Evolutionary conservation across 2,797 vertebrate species (phyloP).

Genomic region (Microctenopoma stevenorrisi): DNA sequence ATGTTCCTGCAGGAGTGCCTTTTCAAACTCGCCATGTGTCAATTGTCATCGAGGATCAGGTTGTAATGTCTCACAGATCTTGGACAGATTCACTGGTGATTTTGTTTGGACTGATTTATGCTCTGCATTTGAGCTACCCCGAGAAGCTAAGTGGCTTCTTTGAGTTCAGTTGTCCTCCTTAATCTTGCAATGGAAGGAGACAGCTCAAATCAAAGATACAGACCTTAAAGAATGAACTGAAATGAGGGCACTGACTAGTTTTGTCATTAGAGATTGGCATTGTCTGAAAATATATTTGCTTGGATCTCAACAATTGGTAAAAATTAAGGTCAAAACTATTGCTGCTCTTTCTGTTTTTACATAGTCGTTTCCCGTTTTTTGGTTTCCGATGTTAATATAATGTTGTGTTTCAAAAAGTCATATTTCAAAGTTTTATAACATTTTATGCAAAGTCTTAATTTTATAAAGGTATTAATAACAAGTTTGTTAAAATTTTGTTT

Average conservation of each 20-base stretch:
- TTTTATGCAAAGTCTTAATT: no score
- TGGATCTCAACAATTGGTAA: no score
- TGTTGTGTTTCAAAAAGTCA: no score
- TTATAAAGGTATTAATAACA: no score
- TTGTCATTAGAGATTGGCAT: no score
- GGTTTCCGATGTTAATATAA: no score
- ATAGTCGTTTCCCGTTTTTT: no score
- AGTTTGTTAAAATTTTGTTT: no score
- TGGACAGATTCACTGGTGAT: slow-evolving; percentile 38
- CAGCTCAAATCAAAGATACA: slow-evolving; percentile 19
- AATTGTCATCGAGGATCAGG: slow-evolving; percentile 28
- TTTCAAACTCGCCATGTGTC: slow-evolving; percentile 20
- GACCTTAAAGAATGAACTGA: slow-evolving; percentile 32
- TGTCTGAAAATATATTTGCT: no score
- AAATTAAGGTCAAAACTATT: no score
- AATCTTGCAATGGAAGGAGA: slow-evolving; percentile 9
- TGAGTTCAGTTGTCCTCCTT: slow-evolving; percentile 37
- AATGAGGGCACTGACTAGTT: not conserved
- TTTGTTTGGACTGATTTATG: slow-evolving; percentile 41
- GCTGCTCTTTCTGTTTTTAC: no score
- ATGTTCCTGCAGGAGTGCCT: slow-evolving; percentile 19
- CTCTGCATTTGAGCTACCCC: slow-evolving; percentile 44
- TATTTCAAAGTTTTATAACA: no score
- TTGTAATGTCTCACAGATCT: slow-evolving; percentile 33
- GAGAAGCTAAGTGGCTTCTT: slow-evolving; percentile 25